Percentiles rank a stretch among this genome's conserved stretches.
Conservation (phyloP, 2,113 vertebrate genomes). For the Catharus bicknelli region DNA sequence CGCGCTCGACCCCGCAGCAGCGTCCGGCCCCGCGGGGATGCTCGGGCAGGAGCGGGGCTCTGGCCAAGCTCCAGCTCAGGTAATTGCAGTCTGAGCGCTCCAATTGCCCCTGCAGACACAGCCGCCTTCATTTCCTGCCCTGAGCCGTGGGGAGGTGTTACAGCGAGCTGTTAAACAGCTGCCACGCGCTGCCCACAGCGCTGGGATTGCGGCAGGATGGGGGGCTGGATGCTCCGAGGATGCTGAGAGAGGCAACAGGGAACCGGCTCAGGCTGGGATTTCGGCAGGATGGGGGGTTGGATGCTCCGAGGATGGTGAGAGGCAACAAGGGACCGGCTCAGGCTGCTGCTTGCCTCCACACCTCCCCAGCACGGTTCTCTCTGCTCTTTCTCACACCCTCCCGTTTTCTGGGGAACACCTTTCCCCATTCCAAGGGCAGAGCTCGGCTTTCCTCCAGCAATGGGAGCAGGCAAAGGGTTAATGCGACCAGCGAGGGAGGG, state of each 20-base stretch:
- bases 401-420: too few species aligned
- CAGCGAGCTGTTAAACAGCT: slow-evolving; percentile 1
- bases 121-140: slow-evolving; percentile 63
- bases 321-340: background rate
- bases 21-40: accelerated
- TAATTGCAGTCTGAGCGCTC: slow-evolving; percentile 29
- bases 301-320: background rate
- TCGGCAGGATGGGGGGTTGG: background rate
- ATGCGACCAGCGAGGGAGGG: accelerated
- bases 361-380: background rate
- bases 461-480: slow-evolving; percentile 24
- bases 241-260: too few species aligned
- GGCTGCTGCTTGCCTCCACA: background rate
- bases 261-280: background rate
- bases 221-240: background rate
- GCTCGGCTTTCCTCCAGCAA: background rate
- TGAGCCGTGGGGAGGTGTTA: background rate
- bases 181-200: background rate
- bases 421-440: background rate
- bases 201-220: background rate
- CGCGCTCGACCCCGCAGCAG: background rate
- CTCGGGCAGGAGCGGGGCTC: accelerated
- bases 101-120: slow-evolving; percentile 23
- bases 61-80: background rate
- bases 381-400: background rate